A percentile compares a stretch with the other conserved stretches of the same genome.
Evolutionary conservation across 1,140 invertebrate genomes (phyloP).

Genomic region (Chelonus insularis): DNA sequence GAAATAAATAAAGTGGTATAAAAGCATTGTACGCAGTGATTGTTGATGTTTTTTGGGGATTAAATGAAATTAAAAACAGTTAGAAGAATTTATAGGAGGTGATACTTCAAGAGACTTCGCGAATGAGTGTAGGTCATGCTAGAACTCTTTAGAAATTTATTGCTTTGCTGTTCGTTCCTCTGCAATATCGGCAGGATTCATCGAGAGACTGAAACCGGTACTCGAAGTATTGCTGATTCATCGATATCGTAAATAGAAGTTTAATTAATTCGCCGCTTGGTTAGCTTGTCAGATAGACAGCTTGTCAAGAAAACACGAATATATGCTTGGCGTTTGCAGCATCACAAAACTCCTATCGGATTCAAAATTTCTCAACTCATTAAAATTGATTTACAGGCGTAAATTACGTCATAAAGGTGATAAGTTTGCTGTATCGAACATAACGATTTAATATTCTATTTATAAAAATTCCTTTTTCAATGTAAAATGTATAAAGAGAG

Average conservation of each 20-base stretch:
- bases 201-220: neutral
- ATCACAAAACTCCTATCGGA: neutral
- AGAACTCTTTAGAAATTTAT: conserved; percentile 50
- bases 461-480: too few relatives aligned
- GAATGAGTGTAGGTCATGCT: neutral
- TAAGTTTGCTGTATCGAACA: too few relatives aligned
- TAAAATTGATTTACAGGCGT: too few relatives aligned
- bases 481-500: too few relatives aligned
- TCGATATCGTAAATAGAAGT: conserved; percentile 59
- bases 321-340: neutral
- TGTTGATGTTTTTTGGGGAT: too few relatives aligned
- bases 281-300: conserved; percentile 49
- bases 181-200: conserved; percentile 33
- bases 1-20: too few relatives aligned
- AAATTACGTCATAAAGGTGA: too few relatives aligned
- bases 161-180: conserved; percentile 31
- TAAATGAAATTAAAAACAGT: neutral
- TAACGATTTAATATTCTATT: too few relatives aligned
- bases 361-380: too few relatives aligned
- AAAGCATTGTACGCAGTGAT: too few relatives aligned
- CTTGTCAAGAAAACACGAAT: conserved; percentile 38
- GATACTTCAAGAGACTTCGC: neutral
- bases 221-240: conserved; percentile 53
- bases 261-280: conserved; percentile 59
- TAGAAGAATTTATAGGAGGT: neutral